Base-by-base conservation (phyloP, 2,797 vertebrate species). In the Huso huso region DNA sequence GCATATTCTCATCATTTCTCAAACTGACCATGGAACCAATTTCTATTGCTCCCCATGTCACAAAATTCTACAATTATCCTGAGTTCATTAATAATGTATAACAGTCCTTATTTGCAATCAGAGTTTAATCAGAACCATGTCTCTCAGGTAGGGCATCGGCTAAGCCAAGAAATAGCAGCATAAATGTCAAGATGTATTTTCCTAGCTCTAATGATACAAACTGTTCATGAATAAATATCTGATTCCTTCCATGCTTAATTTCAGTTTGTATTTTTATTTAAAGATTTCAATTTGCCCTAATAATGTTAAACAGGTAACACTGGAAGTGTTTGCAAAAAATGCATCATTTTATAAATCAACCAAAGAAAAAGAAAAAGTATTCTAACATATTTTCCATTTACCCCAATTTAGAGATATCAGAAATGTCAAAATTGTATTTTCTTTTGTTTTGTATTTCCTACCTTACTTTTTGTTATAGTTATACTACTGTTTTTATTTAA, bases 11-110 rank as follows among this genome's bases (percentile, higher is more conserved):
- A 80, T 95, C 86, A 95, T 95, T 94, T 91, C 91, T 95, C 90
- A 93, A 92, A 93, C 90, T 94, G 92, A 94, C 93, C 93, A 89
- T 92, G 85, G 89, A 95, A 92, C 89, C 87, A 91, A 94, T 96
- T 94, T 93, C 84, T 84, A 89, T 77, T 79, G 91, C 90, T 94
- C 84, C 80, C 82, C 82, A 87, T 89, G 84, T 90, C 90, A 94
- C 95, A 94, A 94, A 95, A 89, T 87, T 89, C 92, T 77, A 91
- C 90, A 94, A 95, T 96, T 92, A 93, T 87, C 83, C 77, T 62
- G 85, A 90, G 86, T 93, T 94, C 89, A 92, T 96, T 93, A 95
- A 94, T 95, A 96, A 94, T 95, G 84, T 89, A 93, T 92, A 91
- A 82, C 82, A 81, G 76, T 77, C 87, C 85, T 89, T 79, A 85